phyloP scores from a whole-genome alignment of 2,113 vertebrate species.

The Phylloscopus whistleri region DNA sequence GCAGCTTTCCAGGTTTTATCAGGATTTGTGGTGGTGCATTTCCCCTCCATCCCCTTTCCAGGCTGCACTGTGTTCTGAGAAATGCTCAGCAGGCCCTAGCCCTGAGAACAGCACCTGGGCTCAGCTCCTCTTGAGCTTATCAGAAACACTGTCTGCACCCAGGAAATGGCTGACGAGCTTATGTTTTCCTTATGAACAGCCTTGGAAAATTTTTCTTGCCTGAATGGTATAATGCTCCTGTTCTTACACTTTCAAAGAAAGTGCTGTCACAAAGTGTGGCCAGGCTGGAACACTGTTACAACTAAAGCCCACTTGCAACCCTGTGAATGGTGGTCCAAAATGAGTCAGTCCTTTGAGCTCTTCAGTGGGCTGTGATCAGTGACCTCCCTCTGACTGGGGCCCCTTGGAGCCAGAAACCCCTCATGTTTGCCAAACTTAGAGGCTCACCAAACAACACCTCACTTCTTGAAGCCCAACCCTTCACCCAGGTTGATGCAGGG shows the following conservation, averaged over 20 bases:
- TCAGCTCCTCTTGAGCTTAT: neutral
- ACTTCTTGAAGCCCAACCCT: neutral
- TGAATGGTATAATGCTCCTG: neutral
- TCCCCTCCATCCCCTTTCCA: neutral
- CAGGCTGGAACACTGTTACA: neutral
- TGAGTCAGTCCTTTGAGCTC: neutral
- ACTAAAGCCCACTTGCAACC: rapidly evolving
- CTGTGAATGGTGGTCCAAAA: neutral
- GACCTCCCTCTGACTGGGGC: neutral
- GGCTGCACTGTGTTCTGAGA: neutral
- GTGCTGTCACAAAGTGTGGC: neutral
- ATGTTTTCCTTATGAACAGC: neutral
- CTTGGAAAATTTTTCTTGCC: neutral
- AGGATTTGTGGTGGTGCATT: neutral
- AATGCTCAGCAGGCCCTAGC: neutral
- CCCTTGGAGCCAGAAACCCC: neutral
- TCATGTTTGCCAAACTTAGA: neutral
- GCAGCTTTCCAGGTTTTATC: neutral
- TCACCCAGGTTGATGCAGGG: neutral
- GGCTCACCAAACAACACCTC: rapidly evolving
- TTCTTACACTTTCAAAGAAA: neutral
- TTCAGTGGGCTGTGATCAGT: too few relatives aligned
- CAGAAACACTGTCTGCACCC: neutral
- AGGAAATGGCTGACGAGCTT: neutral
- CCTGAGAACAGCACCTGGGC: neutral